Base-by-base conservation (phyloP, 2,797 vertebrate species). In the Benthosema pterotum region DNA sequence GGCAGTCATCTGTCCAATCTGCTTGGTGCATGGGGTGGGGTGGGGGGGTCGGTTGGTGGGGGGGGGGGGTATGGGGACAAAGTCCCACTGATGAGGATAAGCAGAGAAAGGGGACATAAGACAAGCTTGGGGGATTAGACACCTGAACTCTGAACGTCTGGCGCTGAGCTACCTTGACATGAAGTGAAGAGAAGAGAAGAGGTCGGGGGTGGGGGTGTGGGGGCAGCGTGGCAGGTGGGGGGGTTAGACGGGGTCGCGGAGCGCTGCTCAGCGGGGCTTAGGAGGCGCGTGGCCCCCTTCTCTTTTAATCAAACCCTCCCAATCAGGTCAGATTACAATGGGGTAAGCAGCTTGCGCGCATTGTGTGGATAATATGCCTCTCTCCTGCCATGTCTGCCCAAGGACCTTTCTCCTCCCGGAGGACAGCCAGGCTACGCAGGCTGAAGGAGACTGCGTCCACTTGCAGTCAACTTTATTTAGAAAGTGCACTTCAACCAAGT, bases 311-410 rank as follows among this genome's bases (percentile, higher is more conserved):
- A 90, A 88, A 91, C 82, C 79, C 81, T 82, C 82, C 87, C 85
- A 91, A 90, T 91, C 85, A 91, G 83, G 85, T 80, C 89, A 90
- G 86, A 90, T 88, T 87, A 90, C 87, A 88, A 87, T 81, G 72
- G 80, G 82, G 83, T 82, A 84, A 88, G 77, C 79, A 77, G 85
- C 70, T 74, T 81, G 78, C 38, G 75, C 76, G 73, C 73, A 82
- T 79, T 87, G 78, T 87, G 78, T 65, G 78, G 74, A 80, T 84
- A 80, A 84, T 77, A 72, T 70, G 78, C 67, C n/a, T 69, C 16
- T 69, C 16, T 76, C 69, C 72, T 69, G 67, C 75, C 22, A 46
- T 54, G 75, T 72, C 67, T 74, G 32, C 48, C 45, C 15, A n/a
- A 60, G 55, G 65, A 73, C 52, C 22, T 52, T 55, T 19, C 52